These are phyloP conservation scores for Sturnira hondurensis DNA, from an alignment of 2,113 vertebrate genomes.

Conservation along the genomic window DNA sequence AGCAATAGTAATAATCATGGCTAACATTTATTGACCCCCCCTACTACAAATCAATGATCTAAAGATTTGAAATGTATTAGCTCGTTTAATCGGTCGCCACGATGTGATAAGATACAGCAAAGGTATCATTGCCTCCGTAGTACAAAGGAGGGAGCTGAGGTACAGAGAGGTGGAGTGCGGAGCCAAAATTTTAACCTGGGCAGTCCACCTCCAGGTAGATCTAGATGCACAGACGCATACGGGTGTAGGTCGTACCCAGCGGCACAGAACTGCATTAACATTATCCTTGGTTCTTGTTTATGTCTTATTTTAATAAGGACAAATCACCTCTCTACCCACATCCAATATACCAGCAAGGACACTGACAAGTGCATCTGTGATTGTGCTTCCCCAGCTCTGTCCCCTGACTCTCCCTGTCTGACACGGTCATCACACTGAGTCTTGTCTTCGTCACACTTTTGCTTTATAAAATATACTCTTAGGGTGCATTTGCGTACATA, in stretches of 20 bases:
- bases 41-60: not conserved
- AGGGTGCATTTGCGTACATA: not conserved
- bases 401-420: too few species aligned
- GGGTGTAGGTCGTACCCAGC: not conserved
- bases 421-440: not conserved
- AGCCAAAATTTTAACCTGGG: not conserved
- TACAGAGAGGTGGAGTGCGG: not conserved
- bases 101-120: not conserved
- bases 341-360: not conserved
- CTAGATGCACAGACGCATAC: not conserved
- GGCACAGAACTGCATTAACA: not conserved
- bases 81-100: not conserved
- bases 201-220: not conserved
- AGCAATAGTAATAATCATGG: not conserved
- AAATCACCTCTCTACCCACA: not conserved
- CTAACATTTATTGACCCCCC: not conserved
- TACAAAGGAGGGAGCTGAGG: not conserved
- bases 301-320: not conserved
- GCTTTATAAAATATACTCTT: not conserved
- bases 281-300: not conserved
- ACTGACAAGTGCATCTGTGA: not conserved
- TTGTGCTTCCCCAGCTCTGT: not conserved
- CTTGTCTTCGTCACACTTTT: not conserved
- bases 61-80: not conserved
- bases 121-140: not conserved